phyloP scores from a whole-genome alignment of 1,140 invertebrate genomes.

The Drosophila bipectinata region DNA sequence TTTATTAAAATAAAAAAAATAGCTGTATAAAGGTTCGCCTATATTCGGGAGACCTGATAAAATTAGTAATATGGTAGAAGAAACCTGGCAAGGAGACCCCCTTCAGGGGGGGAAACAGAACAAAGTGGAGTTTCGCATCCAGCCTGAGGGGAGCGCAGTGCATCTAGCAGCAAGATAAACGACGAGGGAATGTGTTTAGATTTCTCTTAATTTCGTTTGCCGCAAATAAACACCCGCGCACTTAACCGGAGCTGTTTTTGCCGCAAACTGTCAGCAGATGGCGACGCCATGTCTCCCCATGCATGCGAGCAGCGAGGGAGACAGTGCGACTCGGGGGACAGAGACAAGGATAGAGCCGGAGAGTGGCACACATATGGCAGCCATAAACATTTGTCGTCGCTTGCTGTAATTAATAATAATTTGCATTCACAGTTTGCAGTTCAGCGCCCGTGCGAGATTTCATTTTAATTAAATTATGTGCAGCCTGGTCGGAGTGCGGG shows the following conservation, averaged over 20 bases:
- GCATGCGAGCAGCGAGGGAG: background rate
- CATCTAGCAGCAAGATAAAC: constrained; percentile 25
- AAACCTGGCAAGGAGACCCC: too few relatives aligned
- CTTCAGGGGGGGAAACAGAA: too few relatives aligned
- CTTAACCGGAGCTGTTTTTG: constrained; percentile 40
- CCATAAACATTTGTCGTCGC: constrained; percentile 47
- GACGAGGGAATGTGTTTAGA: constrained; percentile 40
- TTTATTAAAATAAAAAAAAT: too few relatives aligned
- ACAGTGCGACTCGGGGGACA: background rate
- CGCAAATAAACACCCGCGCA: constrained; percentile 32
- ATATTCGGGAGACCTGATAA: too few relatives aligned
- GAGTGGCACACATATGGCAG: constrained; percentile 40
- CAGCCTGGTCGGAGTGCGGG: constrained; percentile 26
- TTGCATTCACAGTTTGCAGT: constrained; percentile 53
- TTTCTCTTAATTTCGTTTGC: constrained; percentile 36
- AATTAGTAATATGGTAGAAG: too few relatives aligned
- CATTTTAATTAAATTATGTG: constrained; percentile 53
- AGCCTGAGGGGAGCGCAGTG: too few relatives aligned
- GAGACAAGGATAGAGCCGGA: background rate
- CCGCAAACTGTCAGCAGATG: constrained; percentile 39
- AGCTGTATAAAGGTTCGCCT: too few relatives aligned
- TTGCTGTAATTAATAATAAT: constrained; percentile 55
- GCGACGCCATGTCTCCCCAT: constrained; percentile 12
- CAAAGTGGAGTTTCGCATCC: too few relatives aligned
- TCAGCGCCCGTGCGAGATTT: constrained; percentile 46